These are phyloP conservation scores for Sinella curviseta DNA, from an alignment of 1,140 invertebrate species.

Conservation along the genomic window DNA sequence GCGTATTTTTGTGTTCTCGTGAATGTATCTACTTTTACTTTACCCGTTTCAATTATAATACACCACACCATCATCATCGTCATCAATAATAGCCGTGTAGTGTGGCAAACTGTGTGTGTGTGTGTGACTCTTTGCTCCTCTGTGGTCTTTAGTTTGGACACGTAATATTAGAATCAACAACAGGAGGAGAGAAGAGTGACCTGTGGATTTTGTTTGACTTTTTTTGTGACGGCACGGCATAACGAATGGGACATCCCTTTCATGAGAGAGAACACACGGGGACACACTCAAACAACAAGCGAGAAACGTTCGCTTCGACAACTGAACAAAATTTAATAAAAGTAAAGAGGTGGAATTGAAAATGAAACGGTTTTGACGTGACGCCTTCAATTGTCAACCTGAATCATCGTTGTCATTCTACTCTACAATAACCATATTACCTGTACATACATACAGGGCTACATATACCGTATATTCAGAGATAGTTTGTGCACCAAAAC, in stretches of 20 bases:
- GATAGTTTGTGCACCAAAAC: background rate
- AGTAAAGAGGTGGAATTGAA: constrained; percentile 15
- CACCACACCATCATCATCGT: background rate
- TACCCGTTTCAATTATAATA: background rate
- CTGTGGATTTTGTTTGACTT: constrained; percentile 27
- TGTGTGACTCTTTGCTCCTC: constrained; percentile 5
- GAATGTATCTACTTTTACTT: background rate
- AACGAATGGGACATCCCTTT: constrained; percentile 17
- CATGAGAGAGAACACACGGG: background rate
- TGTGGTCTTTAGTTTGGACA: constrained; percentile 5
- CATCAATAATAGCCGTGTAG: background rate
- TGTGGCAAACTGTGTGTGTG: background rate
- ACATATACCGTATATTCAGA: background rate
- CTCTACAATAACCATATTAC: background rate
- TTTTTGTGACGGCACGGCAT: constrained; percentile 12
- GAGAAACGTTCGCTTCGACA: background rate
- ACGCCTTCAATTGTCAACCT: constrained; percentile 18
- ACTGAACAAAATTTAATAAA: background rate
- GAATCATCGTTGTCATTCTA: background rate
- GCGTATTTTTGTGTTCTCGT: background rate
- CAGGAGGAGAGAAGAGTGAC: background rate
- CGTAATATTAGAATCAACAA: background rate
- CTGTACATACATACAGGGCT: no score
- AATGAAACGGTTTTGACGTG: constrained; percentile 22
- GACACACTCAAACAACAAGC: background rate